Evolutionary conservation across 2,888 invertebrate species (phyloP).

Genomic region (Ptychoptera contaminata): DNA sequence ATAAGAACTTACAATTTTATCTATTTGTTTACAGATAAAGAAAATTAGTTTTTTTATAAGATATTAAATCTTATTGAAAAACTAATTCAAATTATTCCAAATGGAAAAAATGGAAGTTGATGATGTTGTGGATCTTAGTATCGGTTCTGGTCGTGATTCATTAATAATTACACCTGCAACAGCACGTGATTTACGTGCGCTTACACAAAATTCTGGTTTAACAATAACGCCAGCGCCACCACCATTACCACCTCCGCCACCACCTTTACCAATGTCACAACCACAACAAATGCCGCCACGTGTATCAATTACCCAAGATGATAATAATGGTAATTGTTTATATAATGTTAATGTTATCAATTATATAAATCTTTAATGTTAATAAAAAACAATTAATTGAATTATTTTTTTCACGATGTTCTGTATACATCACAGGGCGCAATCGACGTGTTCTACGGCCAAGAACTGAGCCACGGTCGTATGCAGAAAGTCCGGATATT

Average conservation of each 20-base stretch:
- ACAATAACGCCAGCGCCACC: constrained; percentile 48
- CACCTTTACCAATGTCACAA: constrained; percentile 8
- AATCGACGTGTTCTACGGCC: constrained; percentile 58
- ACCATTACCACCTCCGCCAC: constrained; percentile 18
- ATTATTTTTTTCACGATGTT: background rate
- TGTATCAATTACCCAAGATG: constrained; percentile 4
- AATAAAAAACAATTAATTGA: background rate
- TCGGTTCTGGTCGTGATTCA: constrained; percentile 33
- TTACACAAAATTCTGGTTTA: constrained; percentile 42
- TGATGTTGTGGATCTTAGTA: constrained; percentile 79
- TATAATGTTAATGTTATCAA: no score
- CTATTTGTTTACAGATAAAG: no score
- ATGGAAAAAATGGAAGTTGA: constrained; percentile 73
- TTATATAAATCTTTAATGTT: no score
- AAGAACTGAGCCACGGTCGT: constrained; percentile 67
- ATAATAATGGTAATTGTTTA: constrained; percentile 17
- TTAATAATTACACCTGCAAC: constrained; percentile 27
- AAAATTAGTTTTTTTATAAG: no score
- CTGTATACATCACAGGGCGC: background rate
- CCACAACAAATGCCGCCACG: background rate
- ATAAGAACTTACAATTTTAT: no score
- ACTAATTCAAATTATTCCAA: constrained; percentile 8
- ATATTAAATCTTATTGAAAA: no score
- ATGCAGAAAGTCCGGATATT: constrained; percentile 69
- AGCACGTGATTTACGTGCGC: constrained; percentile 37